Evolutionary conservation across 2,113 vertebrate species (phyloP).

Genomic region (Rhinoderma darwinii): DNA sequence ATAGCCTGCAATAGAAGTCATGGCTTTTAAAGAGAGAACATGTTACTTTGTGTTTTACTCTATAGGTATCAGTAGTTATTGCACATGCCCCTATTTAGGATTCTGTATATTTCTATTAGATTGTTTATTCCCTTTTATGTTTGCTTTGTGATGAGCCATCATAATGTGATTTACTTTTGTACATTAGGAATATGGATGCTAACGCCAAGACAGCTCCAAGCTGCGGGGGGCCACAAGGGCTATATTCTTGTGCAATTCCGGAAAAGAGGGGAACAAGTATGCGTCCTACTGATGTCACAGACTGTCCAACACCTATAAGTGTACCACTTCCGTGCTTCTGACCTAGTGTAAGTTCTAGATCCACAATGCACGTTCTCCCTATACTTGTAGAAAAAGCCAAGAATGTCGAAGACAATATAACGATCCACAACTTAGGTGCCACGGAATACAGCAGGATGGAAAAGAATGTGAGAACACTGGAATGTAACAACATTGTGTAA

Average conservation of each 20-base stretch:
- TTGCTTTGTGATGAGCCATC: slow-evolving; percentile 36
- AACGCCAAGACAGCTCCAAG: slow-evolving; percentile 83
- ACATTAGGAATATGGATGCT: slow-evolving; percentile 79
- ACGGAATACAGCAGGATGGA: slow-evolving; percentile 81
- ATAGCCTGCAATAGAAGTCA: background rate
- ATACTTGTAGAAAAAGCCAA: slow-evolving; percentile 89
- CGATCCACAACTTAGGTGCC: slow-evolving; percentile 75
- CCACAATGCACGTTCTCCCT: slow-evolving; percentile 88
- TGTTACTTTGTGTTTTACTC: background rate
- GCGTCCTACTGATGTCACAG: slow-evolving; percentile 88
- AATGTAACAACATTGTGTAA: slow-evolving; percentile 82
- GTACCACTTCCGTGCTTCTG: slow-evolving; percentile 83
- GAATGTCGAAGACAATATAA: slow-evolving; percentile 83
- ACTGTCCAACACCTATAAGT: slow-evolving; percentile 89
- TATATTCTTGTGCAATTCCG: slow-evolving; percentile 90
- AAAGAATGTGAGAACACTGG: slow-evolving; percentile 78
- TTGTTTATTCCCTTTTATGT: slow-evolving; percentile 66
- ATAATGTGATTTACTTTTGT: slow-evolving; percentile 64
- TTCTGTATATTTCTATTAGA: background rate
- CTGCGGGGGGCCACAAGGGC: slow-evolving; percentile 87
- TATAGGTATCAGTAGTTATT: slow-evolving; percentile 4
- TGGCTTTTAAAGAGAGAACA: background rate
- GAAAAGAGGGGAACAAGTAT: slow-evolving; percentile 88
- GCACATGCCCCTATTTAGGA: background rate
- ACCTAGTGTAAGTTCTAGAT: slow-evolving; percentile 84